These are phyloP conservation scores for Orius insidiosus DNA, from an alignment of 1,140 invertebrate genomes.

Conservation along the genomic window DNA sequence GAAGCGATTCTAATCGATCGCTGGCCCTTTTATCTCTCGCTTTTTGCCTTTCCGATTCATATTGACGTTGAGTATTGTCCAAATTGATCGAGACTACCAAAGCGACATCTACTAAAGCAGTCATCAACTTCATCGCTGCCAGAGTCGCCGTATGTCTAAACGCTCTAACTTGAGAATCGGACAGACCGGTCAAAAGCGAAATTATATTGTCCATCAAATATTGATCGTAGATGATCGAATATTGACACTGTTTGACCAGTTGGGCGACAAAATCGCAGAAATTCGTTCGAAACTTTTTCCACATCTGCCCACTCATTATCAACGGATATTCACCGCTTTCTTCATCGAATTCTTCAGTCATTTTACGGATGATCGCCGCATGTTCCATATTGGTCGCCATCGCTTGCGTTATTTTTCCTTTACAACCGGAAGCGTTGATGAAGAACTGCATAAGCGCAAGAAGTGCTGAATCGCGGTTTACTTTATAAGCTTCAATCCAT, in stretches of 20 bases:
- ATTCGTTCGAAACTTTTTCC: slow-evolving; percentile 92
- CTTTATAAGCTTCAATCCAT: slow-evolving; percentile 97
- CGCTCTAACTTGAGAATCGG: slow-evolving; percentile 95
- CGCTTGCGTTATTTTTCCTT: slow-evolving; percentile 82
- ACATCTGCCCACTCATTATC: slow-evolving; percentile 92
- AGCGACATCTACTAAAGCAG: slow-evolving; percentile 94
- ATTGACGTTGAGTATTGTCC: slow-evolving; percentile 93
- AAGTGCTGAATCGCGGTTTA: slow-evolving; percentile 72
- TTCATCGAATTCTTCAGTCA: slow-evolving; percentile 99
- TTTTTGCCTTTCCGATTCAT: slow-evolving; percentile 92
- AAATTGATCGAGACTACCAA: slow-evolving; percentile 87
- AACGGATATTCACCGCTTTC: slow-evolving; percentile 98
- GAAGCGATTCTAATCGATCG: slow-evolving; percentile 80
- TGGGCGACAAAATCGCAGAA: slow-evolving; percentile 97
- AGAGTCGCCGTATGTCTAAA: slow-evolving; percentile 98
- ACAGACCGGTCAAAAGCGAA: slow-evolving; percentile 87
- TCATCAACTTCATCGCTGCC: slow-evolving; percentile 99
- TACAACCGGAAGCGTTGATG: slow-evolving; percentile 92
- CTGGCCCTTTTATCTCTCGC: slow-evolving; percentile 47
- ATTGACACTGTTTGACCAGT: slow-evolving; percentile 92
- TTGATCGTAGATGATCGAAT: slow-evolving; percentile 98
- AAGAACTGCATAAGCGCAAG: slow-evolving; percentile 96
- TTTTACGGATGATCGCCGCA: slow-evolving; percentile 89
- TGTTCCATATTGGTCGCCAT: slow-evolving; percentile 88
- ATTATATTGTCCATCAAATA: slow-evolving; percentile 99